Percentiles rank a stretch among this genome's conserved stretches.
phyloP scores from a whole-genome alignment of 2,888 invertebrate species.

The Pharmacophagus antenor region DNA sequence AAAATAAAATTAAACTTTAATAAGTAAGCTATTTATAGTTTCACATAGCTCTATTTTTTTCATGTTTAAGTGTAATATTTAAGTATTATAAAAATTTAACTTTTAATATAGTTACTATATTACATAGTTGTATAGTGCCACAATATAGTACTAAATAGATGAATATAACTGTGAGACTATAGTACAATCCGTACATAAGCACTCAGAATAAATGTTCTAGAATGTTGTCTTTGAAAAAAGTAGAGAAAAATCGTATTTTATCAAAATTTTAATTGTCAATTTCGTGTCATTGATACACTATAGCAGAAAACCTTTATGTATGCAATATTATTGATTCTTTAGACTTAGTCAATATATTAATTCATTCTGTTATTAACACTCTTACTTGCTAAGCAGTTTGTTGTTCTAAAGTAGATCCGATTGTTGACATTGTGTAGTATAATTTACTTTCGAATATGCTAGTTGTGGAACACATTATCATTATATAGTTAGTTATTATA shows the following conservation, averaged over 20 bases:
- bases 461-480: neutral
- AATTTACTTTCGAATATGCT: neutral
- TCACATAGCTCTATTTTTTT: conserved; percentile 14
- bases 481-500: neutral
- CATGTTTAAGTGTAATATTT: conserved; percentile 6
- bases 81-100: conserved; percentile 4
- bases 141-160: conserved; percentile 35
- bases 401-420: neutral
- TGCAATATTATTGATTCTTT: too few species aligned
- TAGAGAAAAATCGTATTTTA: conserved; percentile 46
- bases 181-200: conserved; percentile 61
- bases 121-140: conserved; percentile 15
- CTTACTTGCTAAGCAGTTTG: too few species aligned
- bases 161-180: conserved; percentile 50
- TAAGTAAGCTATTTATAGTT: neutral
- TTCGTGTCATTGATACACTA: conserved; percentile 38
- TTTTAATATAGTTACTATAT: conserved; percentile 7
- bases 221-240: conserved; percentile 67
- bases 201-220: conserved; percentile 72
- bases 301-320: neutral
- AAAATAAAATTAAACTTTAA: neutral
- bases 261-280: conserved; percentile 55
- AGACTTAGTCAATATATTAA: too few species aligned
- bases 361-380: too few species aligned
- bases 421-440: neutral